Percentiles rank a stretch among this genome's conserved stretches.
phyloP scores from a whole-genome alignment of 92 coral and sea anemone species.

The Plumapathes pennacea region DNA sequence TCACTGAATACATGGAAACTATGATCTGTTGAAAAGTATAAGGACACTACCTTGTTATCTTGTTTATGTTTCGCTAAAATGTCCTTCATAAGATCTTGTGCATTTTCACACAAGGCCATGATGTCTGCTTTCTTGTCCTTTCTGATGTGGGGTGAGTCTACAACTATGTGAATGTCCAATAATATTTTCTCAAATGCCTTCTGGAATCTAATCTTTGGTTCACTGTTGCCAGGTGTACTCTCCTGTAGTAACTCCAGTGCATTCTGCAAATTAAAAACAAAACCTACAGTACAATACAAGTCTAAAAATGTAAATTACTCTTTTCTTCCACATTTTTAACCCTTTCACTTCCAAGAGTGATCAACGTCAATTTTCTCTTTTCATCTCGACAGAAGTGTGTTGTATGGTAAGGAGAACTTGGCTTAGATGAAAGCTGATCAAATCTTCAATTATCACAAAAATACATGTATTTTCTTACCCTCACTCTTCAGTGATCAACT shows the following conservation, averaged over 20 bases:
- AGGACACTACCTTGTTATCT: slow-evolving; percentile 55
- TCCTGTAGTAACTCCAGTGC: slow-evolving; percentile 60
- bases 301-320: too few species aligned
- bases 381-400: too few species aligned
- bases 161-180: slow-evolving; percentile 76
- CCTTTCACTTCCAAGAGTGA: too few species aligned
- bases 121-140: slow-evolving; percentile 88
- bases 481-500: too few species aligned
- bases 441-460: too few species aligned
- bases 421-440: too few species aligned
- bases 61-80: slow-evolving; percentile 71
- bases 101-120: slow-evolving; percentile 93
- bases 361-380: too few species aligned
- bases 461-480: neutral
- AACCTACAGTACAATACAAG: too few species aligned
- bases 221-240: slow-evolving; percentile 76
- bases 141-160: slow-evolving; percentile 85
- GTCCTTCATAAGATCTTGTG: slow-evolving; percentile 91
- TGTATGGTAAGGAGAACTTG: too few species aligned
- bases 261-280: slow-evolving; percentile 50
- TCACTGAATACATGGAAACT: too few species aligned
- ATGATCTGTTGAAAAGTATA: neutral
- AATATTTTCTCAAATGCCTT: slow-evolving; percentile 75
- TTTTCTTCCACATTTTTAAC: too few species aligned
- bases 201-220: slow-evolving; percentile 76